phyloP scores from a whole-genome alignment of 2,797 vertebrate genomes.

The Paratrypauchen microcephalus region DNA sequence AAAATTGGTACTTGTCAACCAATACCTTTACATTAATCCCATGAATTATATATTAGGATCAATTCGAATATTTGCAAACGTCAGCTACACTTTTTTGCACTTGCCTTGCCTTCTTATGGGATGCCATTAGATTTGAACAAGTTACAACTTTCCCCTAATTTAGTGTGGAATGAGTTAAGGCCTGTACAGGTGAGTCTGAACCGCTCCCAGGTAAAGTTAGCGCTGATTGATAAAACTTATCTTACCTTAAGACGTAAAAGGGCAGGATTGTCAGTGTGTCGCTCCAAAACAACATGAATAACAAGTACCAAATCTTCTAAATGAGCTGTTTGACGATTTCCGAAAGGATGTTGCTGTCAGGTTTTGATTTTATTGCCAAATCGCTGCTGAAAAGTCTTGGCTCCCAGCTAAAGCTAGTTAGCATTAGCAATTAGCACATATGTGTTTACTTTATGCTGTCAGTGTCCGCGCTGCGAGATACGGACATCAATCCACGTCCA shows the following conservation, averaged over 20 bases:
- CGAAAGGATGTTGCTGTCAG: conserved; percentile 18
- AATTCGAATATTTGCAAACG: background rate
- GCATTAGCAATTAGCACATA: conserved; percentile 40
- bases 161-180: conserved; percentile 12
- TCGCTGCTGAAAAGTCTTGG: conserved; percentile 17
- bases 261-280: conserved; percentile 20
- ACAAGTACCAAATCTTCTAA: conserved; percentile 29
- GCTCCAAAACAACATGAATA: conserved; percentile 66
- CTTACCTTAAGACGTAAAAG: conserved; percentile 52
- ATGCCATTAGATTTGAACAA: background rate
- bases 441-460: conserved; percentile 69
- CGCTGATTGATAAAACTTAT: conserved; percentile 15
- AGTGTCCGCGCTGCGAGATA: conserved; percentile 29
- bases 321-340: background rate
- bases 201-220: conserved; percentile 60
- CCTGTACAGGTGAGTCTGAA: conserved; percentile 34
- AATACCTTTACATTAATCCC: background rate
- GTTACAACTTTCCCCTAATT: background rate
- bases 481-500: background rate
- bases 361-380: conserved; percentile 28
- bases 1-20: background rate
- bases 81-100: background rate
- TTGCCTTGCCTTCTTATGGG: background rate
- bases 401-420: conserved; percentile 25
- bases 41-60: background rate